Evolutionary conservation across 23 tunicate genomes (phyloP).

Genomic region (Aplidium turbinatum): DNA sequence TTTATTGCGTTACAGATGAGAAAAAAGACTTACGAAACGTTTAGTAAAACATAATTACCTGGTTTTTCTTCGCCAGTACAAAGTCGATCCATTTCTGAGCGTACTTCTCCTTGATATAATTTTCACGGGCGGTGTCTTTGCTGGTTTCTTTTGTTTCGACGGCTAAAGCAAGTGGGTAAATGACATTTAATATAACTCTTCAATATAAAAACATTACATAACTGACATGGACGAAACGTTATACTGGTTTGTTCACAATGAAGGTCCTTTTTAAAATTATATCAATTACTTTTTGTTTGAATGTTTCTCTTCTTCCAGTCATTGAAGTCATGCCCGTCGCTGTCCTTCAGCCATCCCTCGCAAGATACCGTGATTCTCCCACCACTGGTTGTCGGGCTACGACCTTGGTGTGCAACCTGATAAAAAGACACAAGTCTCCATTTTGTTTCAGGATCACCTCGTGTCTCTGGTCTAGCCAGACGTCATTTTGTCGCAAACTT

Average conservation of each 20-base stretch:
- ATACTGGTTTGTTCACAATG: too few relatives aligned
- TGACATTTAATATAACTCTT: too few relatives aligned
- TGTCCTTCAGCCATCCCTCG: slow-evolving; percentile 59
- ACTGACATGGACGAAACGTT: too few relatives aligned
- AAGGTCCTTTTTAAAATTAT: too few relatives aligned
- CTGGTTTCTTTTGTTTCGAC: too few relatives aligned
- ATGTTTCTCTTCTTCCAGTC: slow-evolving; percentile 61
- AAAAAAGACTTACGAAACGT: neutral
- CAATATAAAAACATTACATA: too few relatives aligned
- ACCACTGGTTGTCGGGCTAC: neutral
- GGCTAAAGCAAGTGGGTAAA: too few relatives aligned
- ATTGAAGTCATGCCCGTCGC: slow-evolving; percentile 53
- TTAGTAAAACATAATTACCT: slow-evolving; percentile 4
- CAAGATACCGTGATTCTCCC: slow-evolving; percentile 10
- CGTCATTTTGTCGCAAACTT: too few relatives aligned
- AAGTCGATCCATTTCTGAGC: slow-evolving; percentile 63
- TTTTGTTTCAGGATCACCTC: too few relatives aligned
- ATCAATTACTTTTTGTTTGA: neutral
- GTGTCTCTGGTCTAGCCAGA: too few relatives aligned
- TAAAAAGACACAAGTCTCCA: too few relatives aligned
- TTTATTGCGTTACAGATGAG: too few relatives aligned
- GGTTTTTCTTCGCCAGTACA: slow-evolving; percentile 48
- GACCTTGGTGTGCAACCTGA: slow-evolving; percentile 13
- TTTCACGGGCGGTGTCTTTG: slow-evolving; percentile 32
- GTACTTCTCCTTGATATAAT: slow-evolving; percentile 64